phyloP scores from a whole-genome alignment of 2,888 invertebrate genomes.

The Agrochola lychnidis region DNA sequence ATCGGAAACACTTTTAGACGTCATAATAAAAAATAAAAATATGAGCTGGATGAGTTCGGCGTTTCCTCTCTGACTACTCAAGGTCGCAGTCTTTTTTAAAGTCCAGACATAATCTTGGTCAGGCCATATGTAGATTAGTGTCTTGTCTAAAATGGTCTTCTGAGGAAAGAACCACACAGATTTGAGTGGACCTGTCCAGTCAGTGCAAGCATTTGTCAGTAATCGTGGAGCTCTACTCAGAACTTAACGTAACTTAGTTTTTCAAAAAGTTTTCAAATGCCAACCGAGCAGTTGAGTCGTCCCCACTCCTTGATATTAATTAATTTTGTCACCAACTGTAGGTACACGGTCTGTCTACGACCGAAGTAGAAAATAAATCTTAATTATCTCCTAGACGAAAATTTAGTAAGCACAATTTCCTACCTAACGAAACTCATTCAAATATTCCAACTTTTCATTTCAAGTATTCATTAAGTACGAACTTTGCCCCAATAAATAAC shows the following conservation, averaged over 20 bases:
- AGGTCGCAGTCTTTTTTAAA: no score
- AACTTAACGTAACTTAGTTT: background rate
- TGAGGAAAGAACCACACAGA: no score
- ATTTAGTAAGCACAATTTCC: background rate
- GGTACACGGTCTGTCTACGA: background rate
- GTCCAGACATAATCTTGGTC: no score
- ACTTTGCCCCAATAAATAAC: slow-evolving; percentile 46
- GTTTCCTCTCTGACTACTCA: no score
- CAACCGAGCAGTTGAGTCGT: background rate
- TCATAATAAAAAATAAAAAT: no score
- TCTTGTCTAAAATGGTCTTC: no score
- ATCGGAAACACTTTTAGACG: no score
- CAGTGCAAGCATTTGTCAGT: no score
- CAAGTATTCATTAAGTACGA: slow-evolving; percentile 49
- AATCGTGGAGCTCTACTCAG: no score
- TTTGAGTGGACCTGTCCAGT: no score
- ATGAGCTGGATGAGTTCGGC: no score
- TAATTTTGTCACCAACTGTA: slow-evolving; percentile 12
- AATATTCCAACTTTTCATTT: slow-evolving; percentile 34
- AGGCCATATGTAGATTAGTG: no score
- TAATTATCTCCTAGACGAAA: background rate
- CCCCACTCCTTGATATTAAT: slow-evolving; percentile 4
- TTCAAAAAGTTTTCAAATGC: background rate
- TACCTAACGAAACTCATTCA: slow-evolving; percentile 19
- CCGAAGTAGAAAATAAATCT: background rate